Evolutionary conservation across 2,797 vertebrate genomes (phyloP).

Genomic region (Enteromius paludinosus): DNA sequence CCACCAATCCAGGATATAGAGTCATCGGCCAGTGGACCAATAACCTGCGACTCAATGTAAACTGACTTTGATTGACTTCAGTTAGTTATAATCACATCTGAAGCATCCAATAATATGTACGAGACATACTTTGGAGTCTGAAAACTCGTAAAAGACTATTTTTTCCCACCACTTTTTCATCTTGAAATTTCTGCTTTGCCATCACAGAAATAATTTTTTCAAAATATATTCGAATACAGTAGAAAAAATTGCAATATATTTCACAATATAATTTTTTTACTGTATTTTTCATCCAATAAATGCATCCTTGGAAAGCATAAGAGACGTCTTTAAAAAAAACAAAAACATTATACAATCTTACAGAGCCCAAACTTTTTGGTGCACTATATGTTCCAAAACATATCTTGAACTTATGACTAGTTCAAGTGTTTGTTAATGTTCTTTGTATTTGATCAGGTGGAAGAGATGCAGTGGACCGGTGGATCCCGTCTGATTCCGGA

Average conservation of each 20-base stretch:
- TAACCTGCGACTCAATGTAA: slow-evolving; percentile 83
- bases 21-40: slow-evolving; percentile 93
- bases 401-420: neutral
- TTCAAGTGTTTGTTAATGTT: neutral
- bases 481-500: slow-evolving; percentile 76
- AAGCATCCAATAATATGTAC: neutral
- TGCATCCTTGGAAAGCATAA: neutral
- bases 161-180: neutral
- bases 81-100: neutral
- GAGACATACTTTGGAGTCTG: too few relatives aligned
- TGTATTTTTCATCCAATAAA: neutral
- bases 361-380: neutral
- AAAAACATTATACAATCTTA: neutral
- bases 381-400: neutral
- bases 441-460: slow-evolving; percentile 71
- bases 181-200: too few relatives aligned
- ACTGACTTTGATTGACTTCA: neutral
- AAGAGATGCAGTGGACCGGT: slow-evolving; percentile 85
- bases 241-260: neutral
- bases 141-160: neutral
- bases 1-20: slow-evolving; percentile 81
- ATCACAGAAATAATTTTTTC: neutral
- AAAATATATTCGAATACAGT: neutral
- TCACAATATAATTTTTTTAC: neutral
- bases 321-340: neutral